Evolutionary conservation across 2,888 invertebrate species (phyloP).

Genomic region (Phengaris arion): DNA sequence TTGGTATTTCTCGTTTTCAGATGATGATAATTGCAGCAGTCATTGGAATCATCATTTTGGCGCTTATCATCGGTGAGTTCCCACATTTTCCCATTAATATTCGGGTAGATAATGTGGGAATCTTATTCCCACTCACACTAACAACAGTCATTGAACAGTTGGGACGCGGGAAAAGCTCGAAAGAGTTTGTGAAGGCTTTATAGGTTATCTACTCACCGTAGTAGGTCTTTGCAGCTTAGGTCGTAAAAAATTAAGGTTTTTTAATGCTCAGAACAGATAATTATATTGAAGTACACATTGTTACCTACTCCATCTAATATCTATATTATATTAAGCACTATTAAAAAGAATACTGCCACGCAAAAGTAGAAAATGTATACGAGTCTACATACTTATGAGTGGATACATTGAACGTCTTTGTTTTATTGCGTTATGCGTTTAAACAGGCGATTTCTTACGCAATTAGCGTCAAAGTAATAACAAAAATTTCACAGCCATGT

Average conservation of each 20-base stretch:
- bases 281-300: too few relatives aligned
- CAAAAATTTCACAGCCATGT: too few relatives aligned
- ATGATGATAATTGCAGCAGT: slow-evolving; percentile 96
- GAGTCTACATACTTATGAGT: not conserved
- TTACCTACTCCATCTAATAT: not conserved
- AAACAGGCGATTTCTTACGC: not conserved
- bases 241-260: not conserved
- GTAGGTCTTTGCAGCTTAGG: too few relatives aligned
- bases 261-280: not conserved
- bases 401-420: not conserved
- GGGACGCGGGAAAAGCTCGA: not conserved
- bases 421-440: not conserved
- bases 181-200: too few relatives aligned
- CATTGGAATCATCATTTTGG: slow-evolving; percentile 89
- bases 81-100: not conserved
- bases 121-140: not conserved
- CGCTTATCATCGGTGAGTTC: slow-evolving; percentile 92
- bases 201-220: too few relatives aligned
- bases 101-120: not conserved
- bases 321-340: not conserved
- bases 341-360: not conserved
- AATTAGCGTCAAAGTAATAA: not conserved
- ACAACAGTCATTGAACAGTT: slow-evolving; percentile 7
- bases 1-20: slow-evolving; percentile 57
- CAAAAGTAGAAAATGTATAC: too few relatives aligned